Conservation (phyloP, 2,888 invertebrate genomes). For the Acleris holmiana region DNA sequence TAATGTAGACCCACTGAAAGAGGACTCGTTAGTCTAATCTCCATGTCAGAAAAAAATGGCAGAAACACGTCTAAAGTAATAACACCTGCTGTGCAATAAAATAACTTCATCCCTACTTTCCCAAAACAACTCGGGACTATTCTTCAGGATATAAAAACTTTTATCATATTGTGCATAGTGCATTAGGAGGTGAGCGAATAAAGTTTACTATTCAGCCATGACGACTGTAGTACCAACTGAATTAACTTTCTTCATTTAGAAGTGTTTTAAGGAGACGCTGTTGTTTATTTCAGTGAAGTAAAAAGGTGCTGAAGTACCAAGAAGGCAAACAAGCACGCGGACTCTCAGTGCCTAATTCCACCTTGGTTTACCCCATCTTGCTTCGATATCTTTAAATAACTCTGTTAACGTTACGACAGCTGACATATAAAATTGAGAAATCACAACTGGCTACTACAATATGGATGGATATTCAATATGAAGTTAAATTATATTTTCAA, state of each 20-base stretch:
- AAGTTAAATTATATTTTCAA: too few species aligned
- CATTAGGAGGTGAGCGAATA: conserved; percentile 18
- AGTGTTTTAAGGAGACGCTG: conserved; percentile 15
- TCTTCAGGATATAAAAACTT: conserved; percentile 28
- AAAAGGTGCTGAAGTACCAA: not conserved
- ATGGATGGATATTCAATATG: too few species aligned
- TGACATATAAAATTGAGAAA: too few species aligned
- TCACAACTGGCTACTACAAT: too few species aligned
- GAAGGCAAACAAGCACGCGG: too few species aligned
- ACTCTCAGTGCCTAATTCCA: too few species aligned
- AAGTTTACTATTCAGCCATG: conserved; percentile 18
- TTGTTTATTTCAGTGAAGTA: not conserved
- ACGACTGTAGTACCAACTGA: not conserved
- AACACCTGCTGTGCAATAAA: not conserved
- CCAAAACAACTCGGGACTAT: conserved; percentile 10
- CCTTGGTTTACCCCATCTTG: too few species aligned
- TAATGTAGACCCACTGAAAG: too few species aligned
- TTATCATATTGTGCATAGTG: conserved; percentile 23
- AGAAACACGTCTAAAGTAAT: not conserved
- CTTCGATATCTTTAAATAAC: too few species aligned
- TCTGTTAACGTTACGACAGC: too few species aligned
- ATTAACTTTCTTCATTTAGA: conserved; percentile 22
- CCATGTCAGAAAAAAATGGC: too few species aligned
- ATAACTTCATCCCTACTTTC: conserved; percentile 5
- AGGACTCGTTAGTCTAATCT: too few species aligned